phyloP scores from a whole-genome alignment of 1,140 invertebrate genomes.

The Drosophila pachea region DNA sequence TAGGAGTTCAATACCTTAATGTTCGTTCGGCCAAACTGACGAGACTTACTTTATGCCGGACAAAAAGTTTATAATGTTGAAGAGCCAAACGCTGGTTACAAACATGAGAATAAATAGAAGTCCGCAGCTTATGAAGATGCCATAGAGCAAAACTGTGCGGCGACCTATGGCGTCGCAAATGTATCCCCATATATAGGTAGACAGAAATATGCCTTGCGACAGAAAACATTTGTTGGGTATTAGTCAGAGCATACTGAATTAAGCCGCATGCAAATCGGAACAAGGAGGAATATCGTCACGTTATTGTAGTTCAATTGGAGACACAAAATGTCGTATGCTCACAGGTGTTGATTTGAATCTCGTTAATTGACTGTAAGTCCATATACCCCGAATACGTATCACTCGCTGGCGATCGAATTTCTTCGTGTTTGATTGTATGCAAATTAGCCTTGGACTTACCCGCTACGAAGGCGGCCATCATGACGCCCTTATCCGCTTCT shows the following conservation, averaged over 20 bases:
- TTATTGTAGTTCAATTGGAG: no score
- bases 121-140: conserved; percentile 57
- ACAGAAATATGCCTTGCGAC: conserved; percentile 63
- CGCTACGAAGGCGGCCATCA: conserved; percentile 79
- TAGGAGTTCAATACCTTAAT: conserved; percentile 3
- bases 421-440: not conserved
- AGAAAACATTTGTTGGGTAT: not conserved
- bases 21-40: not conserved
- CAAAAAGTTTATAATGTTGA: conserved; percentile 80
- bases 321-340: no score
- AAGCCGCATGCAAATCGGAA: no score
- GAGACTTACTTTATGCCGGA: conserved; percentile 81
- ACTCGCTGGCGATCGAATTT: not conserved
- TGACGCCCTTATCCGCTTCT: conserved; percentile 68
- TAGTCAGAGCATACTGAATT: not conserved
- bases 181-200: conserved; percentile 80
- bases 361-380: no score
- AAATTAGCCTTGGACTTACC: conserved; percentile 43
- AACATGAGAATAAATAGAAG: conserved; percentile 79
- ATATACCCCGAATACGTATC: no score
- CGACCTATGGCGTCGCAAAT: conserved; percentile 80
- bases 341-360: no score
- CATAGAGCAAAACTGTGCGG: conserved; percentile 79
- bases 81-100: conserved; percentile 80
- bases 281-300: no score